Evolutionary conservation across 2,113 vertebrate species (phyloP).

Genomic region (Harpagus bidentatus): DNA sequence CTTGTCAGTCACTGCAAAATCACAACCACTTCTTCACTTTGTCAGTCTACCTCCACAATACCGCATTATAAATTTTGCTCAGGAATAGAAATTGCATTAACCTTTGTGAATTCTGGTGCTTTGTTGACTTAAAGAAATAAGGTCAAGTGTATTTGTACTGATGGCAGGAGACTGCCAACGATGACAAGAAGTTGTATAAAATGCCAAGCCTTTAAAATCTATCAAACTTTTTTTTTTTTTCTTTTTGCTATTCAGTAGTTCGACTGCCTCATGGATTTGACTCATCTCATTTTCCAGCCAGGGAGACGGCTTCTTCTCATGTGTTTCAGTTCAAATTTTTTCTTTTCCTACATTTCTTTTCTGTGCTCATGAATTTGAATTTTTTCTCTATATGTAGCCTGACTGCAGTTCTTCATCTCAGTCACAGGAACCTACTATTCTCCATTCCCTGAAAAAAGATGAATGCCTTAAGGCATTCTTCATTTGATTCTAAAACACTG

Average conservation of each 20-base stretch:
- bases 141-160: background rate
- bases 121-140: conserved; percentile 13
- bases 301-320: background rate
- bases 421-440: background rate
- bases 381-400: background rate
- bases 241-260: background rate
- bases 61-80: background rate
- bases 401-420: background rate
- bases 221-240: background rate
- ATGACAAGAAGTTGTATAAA: background rate
- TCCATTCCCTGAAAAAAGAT: background rate
- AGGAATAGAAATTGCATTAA: background rate
- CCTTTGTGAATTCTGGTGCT: background rate
- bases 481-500: background rate
- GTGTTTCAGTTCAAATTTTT: background rate
- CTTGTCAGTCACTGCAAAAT: background rate
- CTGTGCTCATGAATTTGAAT: background rate
- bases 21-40: background rate
- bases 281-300: background rate
- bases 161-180: background rate
- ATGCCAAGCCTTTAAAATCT: background rate
- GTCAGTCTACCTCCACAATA: background rate
- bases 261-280: background rate
- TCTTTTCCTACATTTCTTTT: background rate
- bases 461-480: background rate